Percentiles rank a stretch among this genome's conserved stretches.
Evolutionary conservation across 2,888 invertebrate genomes (phyloP).

Genomic region (Drosophila kuntzei): DNA sequence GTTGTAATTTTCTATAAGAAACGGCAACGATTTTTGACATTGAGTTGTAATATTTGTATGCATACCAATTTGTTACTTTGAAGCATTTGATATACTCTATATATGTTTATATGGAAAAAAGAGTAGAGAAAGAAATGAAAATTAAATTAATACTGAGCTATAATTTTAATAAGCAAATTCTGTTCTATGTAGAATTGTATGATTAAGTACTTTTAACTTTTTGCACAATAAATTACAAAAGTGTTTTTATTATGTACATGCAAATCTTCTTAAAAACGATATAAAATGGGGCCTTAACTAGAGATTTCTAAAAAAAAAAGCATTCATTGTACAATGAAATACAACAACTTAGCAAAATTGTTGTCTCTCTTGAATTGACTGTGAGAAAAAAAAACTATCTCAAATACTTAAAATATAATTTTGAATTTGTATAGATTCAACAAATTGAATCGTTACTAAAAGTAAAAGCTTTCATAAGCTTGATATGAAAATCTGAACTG

Average conservation of each 20-base stretch:
- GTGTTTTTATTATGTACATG: slow-evolving; percentile 71
- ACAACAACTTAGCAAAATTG: background rate
- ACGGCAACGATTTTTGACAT: slow-evolving; percentile 7
- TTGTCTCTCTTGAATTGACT: background rate
- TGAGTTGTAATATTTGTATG: slow-evolving; percentile 20
- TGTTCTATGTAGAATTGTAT: slow-evolving; percentile 71
- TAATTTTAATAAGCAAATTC: slow-evolving; percentile 68
- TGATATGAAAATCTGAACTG: background rate
- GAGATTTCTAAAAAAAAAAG: too few species aligned
- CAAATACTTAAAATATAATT: background rate
- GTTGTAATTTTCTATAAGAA: slow-evolving; percentile 12
- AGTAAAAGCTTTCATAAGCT: too few species aligned
- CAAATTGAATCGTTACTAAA: background rate
- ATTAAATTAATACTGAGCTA: slow-evolving; percentile 50
- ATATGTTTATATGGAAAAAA: slow-evolving; percentile 38
- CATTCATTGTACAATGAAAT: background rate
- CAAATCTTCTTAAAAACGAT: background rate
- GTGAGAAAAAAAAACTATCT: background rate
- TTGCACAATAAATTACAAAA: slow-evolving; percentile 74
- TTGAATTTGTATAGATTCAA: too few species aligned
- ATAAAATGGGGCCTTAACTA: too few species aligned
- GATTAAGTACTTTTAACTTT: slow-evolving; percentile 73
- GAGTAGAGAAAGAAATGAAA: slow-evolving; percentile 5
- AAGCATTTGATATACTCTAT: slow-evolving; percentile 60
- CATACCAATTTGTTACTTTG: slow-evolving; percentile 60